Evolutionary conservation across 2,113 vertebrate species (phyloP), one percentile per base, ranked within the genome.

Genomic region (Crypturellus undulatus): DNA sequence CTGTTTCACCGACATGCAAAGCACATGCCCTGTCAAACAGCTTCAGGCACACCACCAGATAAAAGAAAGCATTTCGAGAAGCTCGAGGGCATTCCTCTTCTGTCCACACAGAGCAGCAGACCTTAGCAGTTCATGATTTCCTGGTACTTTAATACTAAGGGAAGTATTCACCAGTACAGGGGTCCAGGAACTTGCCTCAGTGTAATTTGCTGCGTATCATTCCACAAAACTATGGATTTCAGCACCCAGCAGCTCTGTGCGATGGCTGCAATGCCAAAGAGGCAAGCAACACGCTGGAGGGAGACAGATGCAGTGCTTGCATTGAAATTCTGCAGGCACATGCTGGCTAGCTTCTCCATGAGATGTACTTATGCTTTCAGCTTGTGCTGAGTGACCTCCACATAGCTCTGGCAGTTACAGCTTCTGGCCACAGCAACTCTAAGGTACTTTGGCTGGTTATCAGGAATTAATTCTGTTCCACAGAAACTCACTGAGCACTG

Each of bases 91-190:
- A 94, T 92, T 96, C 86, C 76, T 90, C 79, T 78, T 32, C 90
- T 75, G 51, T 71, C 88, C 80, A 40, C 63, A 75, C 10, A 26
- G 89, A 95, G 89, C 89, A 86, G 93, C 86, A 96, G 94, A 95
- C 92, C 86, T 92, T 90, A 77, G 89, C 94, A 96, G 86, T 42
- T 86, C 94, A 89, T 84, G 87, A 92, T 93, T 89, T 94, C 60
- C 96, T 90, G 52, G 19, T 89, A 38, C 80, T 84, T 79, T 2
- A 85, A 65, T 68, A 34, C 68, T 20, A 63, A 51, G 69, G 0
- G 1, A 84, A 91, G 60, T 1, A 0, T 79, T 96, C 0, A 0
- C 40, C 5, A 34, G 38, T 14, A 40, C 28, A 52, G 28, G 22
- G 21, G 92, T 89, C 72, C 86, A 93, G 89, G 42, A 94, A 49